These are phyloP conservation scores for Callocephalon fimbriatum DNA, from an alignment of 2,113 vertebrate species.

Conservation along the genomic window DNA sequence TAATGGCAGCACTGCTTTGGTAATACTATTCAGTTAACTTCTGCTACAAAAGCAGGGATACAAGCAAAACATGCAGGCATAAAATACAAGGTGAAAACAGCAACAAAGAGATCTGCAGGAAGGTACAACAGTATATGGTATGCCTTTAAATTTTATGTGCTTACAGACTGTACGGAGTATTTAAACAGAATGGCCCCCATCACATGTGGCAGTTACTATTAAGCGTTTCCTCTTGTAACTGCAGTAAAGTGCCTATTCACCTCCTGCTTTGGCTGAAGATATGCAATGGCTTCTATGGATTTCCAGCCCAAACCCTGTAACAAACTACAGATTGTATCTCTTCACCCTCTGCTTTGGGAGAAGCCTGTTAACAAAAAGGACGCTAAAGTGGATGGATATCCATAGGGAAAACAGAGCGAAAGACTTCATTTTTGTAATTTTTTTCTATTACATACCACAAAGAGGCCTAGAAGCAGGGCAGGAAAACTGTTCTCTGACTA, in stretches of 20 bases:
- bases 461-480: not conserved
- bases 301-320: not conserved
- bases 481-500: not conserved
- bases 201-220: not conserved
- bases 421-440: not conserved
- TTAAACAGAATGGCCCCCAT: not conserved
- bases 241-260: not conserved
- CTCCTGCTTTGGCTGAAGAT: not conserved
- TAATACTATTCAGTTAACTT: not conserved
- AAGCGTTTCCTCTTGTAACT: not conserved
- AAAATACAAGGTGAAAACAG: not conserved
- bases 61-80: not conserved
- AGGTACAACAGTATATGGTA: not conserved
- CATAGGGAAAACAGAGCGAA: not conserved
- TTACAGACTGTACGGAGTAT: not conserved
- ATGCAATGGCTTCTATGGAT: not conserved
- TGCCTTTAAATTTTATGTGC: not conserved
- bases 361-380: not conserved
- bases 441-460: not conserved
- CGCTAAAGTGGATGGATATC: not conserved
- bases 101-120: not conserved
- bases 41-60: not conserved
- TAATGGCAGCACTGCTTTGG: not conserved
- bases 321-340: not conserved
- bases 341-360: not conserved